Base-by-base conservation (phyloP, 1,140 invertebrate species). In the Mamestra configurata region DNA sequence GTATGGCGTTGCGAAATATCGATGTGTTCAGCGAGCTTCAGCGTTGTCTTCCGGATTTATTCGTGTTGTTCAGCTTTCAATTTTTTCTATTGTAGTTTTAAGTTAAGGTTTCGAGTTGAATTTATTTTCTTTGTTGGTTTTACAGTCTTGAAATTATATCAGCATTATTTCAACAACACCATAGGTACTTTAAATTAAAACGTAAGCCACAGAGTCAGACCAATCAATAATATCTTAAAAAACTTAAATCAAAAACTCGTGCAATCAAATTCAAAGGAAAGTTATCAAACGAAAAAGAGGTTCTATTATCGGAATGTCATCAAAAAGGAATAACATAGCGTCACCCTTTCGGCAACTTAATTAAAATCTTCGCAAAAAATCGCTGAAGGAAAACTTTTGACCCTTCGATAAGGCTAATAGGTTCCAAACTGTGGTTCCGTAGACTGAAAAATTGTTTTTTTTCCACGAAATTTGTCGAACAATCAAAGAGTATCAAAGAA, bases 331-430 rank as follows among this genome's bases (percentile, higher is more conserved):
- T 68, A 77, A 77, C 75, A 72, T 7, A 49, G 40, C 55, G 43
- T 53, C 59, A 77, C 75, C 75, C 75, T 77, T 77, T 77, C 75
- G 24, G 18, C 75, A 77, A 77, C 75, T 77, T 77, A 77, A 77
- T 77, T 77, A 77, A 77, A 77, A 77, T 66, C 59, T 77, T 77
- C 4, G 59, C 61, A 77, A 77, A 77, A 77, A 77, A 66, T 53
- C 27, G 20, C 18, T 22, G 43, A 49, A 70, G 66, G 27, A 31
- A 71, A 53, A 53, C 43, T 35, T 72, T 35, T 35, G 49, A 10
- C 59, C 73, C 57, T 64, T 66, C 75, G 59, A 77, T 77, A 53
- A 66, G 75, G 75, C 51, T 76, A 76, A 76, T 76, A 76, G 64
- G 73, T 76, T 76, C 46, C 0, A 24, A 31, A 76, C 40, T 57